Base-by-base conservation (phyloP, 1,140 invertebrate species). In the Atta colombica region DNA sequence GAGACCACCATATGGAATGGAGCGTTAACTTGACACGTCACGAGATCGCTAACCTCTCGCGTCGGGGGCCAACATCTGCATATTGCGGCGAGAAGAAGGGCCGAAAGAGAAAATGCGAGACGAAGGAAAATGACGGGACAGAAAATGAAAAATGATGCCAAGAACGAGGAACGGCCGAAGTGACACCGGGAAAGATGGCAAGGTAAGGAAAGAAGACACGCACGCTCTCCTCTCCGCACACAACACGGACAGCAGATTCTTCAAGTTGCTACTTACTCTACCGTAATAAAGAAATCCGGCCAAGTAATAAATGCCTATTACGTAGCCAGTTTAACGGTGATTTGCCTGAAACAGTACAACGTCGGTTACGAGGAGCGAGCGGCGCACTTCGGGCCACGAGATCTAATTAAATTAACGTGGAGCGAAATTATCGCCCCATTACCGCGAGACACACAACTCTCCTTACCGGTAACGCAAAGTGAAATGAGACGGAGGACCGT, bases 1-100 rank as follows among this genome's bases (percentile, higher is more conserved):
- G 91, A 91, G 91, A 93, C 93, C 93, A 95, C 94, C 94, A 95
- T 95, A 95, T 95, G 94, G 94, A 95, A 95, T 94, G 94, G 92
- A 94, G 93, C 91, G 86, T 91, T 93, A 90, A 91, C 92, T 94
- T 95, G 94, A 95, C 94, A 95, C 94, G 94, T 95, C 94, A 95
- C 93, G 90, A 94, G 92, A 94, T 94, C 90, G 92, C 91, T 95
- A 95, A 95, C 94, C 94, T 95, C 93, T 93, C 87, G 66, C 61
- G 53, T 28, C 63, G 65, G 68, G 63, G 21, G 39, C 72, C 61
- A 77, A 77, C 51, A 78, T 66, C 60, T 66, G 53, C 65, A 90
- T 60, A 25, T 82, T 69, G 53, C 6, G 65, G 25, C 25, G 7
- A 28, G 55, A 49, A 18, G 49, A 49, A 18, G 51, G 8, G 14